Percentiles rank a stretch among this genome's conserved stretches.
phyloP scores from a whole-genome alignment of 2,797 vertebrate species.

The Lophotriccus pileatus region DNA sequence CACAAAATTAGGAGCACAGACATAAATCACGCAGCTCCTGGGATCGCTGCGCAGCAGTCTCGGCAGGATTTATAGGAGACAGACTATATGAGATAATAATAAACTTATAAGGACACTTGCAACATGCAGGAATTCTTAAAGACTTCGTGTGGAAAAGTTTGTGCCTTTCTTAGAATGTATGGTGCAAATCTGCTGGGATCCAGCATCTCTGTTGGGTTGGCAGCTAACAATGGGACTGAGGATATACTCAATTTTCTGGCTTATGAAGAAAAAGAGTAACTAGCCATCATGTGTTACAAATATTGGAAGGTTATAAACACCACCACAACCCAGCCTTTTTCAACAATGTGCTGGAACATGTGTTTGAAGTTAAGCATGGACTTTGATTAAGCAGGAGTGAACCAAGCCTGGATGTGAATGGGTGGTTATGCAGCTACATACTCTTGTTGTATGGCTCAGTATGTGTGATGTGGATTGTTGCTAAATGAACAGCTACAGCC shows the following conservation, averaged over 20 bases:
- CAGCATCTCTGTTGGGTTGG: neutral
- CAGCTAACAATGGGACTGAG: neutral
- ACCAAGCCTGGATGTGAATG: neutral
- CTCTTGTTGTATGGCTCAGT: neutral
- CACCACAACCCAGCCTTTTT: neutral
- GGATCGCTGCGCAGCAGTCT: neutral
- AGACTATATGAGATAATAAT: slow-evolving; percentile 34
- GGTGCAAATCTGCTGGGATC: slow-evolving; percentile 21
- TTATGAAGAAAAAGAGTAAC: neutral
- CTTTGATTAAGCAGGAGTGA: slow-evolving; percentile 15
- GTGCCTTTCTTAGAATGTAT: neutral
- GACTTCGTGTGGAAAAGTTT: neutral
- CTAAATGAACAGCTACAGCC: neutral
- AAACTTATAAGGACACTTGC: slow-evolving; percentile 1
- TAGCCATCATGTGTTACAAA: slow-evolving; percentile 36
- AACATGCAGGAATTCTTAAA: neutral
- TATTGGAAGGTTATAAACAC: slow-evolving; percentile 44
- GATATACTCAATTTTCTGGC: slow-evolving; percentile 25
- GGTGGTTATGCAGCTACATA: neutral
- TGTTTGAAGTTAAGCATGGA: slow-evolving; percentile 40
- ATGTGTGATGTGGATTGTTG: neutral
- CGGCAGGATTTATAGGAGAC: slow-evolving; percentile 5
- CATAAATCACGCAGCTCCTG: slow-evolving; percentile 39
- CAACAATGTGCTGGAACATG: slow-evolving; percentile 6
- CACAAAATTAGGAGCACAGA: slow-evolving; percentile 1